These are phyloP conservation scores for Amorpha juglandis DNA, from an alignment of 2,888 invertebrate species.

Conservation along the genomic window DNA sequence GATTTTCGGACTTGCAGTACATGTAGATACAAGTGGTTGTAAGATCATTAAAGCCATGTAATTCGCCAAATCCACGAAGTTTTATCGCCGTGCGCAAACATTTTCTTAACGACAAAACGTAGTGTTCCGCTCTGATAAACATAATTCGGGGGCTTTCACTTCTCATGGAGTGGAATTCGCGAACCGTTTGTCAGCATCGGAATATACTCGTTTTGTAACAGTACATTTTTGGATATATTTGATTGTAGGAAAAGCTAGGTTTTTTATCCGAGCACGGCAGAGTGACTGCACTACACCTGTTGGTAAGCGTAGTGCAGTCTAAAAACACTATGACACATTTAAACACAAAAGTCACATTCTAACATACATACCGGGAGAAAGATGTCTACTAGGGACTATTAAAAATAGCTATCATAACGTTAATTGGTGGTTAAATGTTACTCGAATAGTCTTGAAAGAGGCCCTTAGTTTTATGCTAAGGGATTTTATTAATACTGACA, in stretches of 20 bases:
- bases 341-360: too few relatives aligned
- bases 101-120: constrained; percentile 31
- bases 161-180: constrained; percentile 64
- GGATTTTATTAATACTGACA: too few relatives aligned
- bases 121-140: constrained; percentile 72
- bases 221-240: constrained; percentile 33
- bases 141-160: constrained; percentile 75
- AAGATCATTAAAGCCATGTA: background rate
- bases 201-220: constrained; percentile 54
- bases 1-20: background rate
- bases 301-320: too few relatives aligned
- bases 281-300: too few relatives aligned
- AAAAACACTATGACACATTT: too few relatives aligned
- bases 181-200: constrained; percentile 45
- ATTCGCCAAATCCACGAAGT: constrained; percentile 1
- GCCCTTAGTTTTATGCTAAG: too few relatives aligned
- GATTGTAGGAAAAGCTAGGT: background rate
- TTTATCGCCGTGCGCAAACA: constrained; percentile 27
- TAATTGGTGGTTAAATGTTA: too few relatives aligned
- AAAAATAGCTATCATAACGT: too few relatives aligned
- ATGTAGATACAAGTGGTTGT: background rate
- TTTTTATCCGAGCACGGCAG: too few relatives aligned
- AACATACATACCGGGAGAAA: too few relatives aligned
- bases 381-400: too few relatives aligned
- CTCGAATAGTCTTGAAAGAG: too few relatives aligned